Evolutionary conservation across 2,113 vertebrate species (phyloP).

Genomic region (Haemorhous mexicanus): DNA sequence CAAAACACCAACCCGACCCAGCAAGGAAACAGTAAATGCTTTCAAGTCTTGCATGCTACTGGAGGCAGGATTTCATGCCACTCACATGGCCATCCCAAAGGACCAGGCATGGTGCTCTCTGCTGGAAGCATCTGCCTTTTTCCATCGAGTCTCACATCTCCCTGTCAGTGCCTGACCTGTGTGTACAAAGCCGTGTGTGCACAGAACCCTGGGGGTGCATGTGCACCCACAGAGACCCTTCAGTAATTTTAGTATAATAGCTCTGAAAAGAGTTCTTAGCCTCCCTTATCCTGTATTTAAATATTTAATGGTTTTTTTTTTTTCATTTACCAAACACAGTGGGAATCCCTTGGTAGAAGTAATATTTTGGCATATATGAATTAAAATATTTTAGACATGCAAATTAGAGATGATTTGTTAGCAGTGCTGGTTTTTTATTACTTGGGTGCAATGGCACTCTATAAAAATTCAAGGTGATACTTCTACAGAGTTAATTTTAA

Average conservation of each 20-base stretch:
- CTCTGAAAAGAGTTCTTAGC: neutral
- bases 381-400: neutral
- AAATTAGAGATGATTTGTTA: neutral
- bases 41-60: fast-evolving
- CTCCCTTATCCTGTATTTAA: neutral
- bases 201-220: neutral
- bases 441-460: neutral
- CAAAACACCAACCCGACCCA: fast-evolving
- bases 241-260: neutral
- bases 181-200: fast-evolving
- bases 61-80: neutral
- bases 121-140: neutral
- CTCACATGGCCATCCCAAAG: neutral
- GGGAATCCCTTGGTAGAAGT: neutral
- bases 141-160: fast-evolving
- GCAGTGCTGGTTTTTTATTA: neutral
- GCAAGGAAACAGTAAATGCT: neutral
- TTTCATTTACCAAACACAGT: neutral
- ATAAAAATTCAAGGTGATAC: neutral
- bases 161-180: fast-evolving
- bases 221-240: neutral
- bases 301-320: neutral
- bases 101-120: neutral
- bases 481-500: neutral
- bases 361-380: neutral